Evolutionary conservation across 2,113 vertebrate species (phyloP).

Genomic region (Taurulus bubalis): DNA sequence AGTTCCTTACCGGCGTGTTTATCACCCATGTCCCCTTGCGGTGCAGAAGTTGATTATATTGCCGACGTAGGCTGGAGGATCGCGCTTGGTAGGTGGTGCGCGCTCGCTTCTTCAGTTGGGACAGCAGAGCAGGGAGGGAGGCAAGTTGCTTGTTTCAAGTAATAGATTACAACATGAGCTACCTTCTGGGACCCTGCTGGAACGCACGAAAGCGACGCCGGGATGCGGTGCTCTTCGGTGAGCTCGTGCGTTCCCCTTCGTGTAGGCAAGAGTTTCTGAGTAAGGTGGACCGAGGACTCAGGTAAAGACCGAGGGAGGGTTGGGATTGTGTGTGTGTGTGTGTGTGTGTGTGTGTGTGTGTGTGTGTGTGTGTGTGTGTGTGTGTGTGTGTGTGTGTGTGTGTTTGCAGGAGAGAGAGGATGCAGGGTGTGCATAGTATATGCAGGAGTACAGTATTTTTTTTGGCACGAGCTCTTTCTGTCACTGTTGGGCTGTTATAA

Average conservation of each 20-base stretch:
- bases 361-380: slow-evolving; percentile 2
- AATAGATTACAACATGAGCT: slow-evolving; percentile 25
- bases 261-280: slow-evolving; percentile 59
- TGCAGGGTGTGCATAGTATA: slow-evolving; percentile 40
- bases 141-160: slow-evolving; percentile 42
- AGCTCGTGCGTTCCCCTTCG: slow-evolving; percentile 19
- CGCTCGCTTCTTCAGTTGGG: slow-evolving; percentile 40
- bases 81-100: slow-evolving; percentile 25
- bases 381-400: slow-evolving; percentile 33
- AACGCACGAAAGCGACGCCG: not conserved
- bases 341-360: not conserved
- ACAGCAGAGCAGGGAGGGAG: slow-evolving; percentile 16
- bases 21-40: slow-evolving; percentile 77
- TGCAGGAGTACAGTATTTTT: slow-evolving; percentile 39
- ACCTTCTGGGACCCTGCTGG: not conserved
- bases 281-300: slow-evolving; percentile 55
- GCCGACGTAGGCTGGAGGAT: slow-evolving; percentile 33
- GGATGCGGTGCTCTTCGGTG: slow-evolving; percentile 3
- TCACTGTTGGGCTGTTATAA: slow-evolving; percentile 5
- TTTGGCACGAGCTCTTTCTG: slow-evolving; percentile 27
- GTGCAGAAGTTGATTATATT: slow-evolving; percentile 52
- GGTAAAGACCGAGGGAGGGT: slow-evolving; percentile 49
- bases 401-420: slow-evolving; percentile 24
- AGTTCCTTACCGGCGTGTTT: slow-evolving; percentile 80
- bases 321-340: slow-evolving; percentile 1